Percentiles rank a stretch among this genome's conserved stretches.
phyloP scores from a whole-genome alignment of 2,888 invertebrate species.

The Phalangium opilio region DNA sequence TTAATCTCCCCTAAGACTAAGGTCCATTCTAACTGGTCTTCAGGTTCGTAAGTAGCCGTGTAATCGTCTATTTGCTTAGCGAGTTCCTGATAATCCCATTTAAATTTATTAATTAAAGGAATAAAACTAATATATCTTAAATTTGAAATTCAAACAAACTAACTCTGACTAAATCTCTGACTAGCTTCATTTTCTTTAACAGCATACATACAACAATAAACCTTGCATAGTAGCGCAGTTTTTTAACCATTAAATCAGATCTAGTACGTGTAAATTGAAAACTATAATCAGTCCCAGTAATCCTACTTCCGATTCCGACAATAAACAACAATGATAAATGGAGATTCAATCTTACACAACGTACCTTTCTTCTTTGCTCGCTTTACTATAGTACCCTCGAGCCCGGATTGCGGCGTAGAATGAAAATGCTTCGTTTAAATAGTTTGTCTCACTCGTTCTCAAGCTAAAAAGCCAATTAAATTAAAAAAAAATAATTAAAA shows the following conservation, averaged over 20 bases:
- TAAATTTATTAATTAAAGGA: conserved; percentile 2
- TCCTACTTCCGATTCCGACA: conserved; percentile 1
- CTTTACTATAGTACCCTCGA: conserved; percentile 82
- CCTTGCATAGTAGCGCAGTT: conserved; percentile 78
- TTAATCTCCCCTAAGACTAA: conserved; percentile 85
- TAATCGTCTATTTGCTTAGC: conserved; percentile 90
- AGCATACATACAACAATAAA: conserved; percentile 92
- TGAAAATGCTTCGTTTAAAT: conserved; percentile 86
- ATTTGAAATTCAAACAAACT: conserved; percentile 23
- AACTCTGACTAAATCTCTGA: conserved; percentile 66
- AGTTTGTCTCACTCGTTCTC: conserved; percentile 89
- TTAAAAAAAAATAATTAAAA: not conserved
- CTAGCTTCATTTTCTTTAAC: conserved; percentile 80
- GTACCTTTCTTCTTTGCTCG: conserved; percentile 75
- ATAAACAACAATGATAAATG: not conserved
- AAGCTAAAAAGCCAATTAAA: conserved; percentile 43
- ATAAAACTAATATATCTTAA: not conserved
- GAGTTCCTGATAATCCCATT: conserved; percentile 47
- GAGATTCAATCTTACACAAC: conserved; percentile 7
- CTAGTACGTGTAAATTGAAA: conserved; percentile 22
- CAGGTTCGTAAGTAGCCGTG: conserved; percentile 88
- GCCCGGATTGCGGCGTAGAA: conserved; percentile 92
- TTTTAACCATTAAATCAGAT: conserved; percentile 89
- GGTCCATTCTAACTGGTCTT: conserved; percentile 91
- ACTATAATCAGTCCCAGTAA: conserved; percentile 2